These are phyloP conservation scores for Parasteatoda lunata DNA, from an alignment of 2,888 invertebrate species.

Conservation along the genomic window DNA sequence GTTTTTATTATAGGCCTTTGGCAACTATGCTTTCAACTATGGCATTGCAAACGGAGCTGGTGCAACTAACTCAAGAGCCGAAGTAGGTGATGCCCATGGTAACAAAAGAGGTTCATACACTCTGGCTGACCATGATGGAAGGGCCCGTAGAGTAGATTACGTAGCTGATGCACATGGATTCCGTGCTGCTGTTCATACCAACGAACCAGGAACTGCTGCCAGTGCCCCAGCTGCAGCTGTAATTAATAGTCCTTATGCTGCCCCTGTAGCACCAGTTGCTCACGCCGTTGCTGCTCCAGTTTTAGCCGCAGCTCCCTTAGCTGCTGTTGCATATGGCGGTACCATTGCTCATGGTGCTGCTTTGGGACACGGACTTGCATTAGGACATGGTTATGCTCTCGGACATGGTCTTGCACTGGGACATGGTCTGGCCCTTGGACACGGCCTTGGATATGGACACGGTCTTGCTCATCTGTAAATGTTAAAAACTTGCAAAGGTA, in stretches of 20 bases:
- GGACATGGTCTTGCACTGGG: conserved; percentile 13
- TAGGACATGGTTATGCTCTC: conserved; percentile 1
- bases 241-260: not conserved
- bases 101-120: not conserved
- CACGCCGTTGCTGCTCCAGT: not conserved
- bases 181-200: not conserved
- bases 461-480: no score
- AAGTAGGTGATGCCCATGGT: conserved; percentile 2
- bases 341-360: conserved; percentile 12
- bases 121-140: not conserved
- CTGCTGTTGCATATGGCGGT: not conserved
- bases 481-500: no score
- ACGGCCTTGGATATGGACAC: not conserved
- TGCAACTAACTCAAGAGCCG: not conserved
- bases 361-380: not conserved
- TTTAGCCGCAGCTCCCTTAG: not conserved
- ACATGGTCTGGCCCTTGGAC: not conserved
- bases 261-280: not conserved
- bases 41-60: not conserved
- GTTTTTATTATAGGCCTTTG: not conserved
- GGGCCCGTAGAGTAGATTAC: not conserved
- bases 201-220: not conserved
- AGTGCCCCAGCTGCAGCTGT: not conserved
- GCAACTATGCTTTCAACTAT: not conserved
- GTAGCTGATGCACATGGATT: not conserved